These are phyloP conservation scores for Heliconius hermathena DNA, from an alignment of 1,140 invertebrate genomes.

Conservation along the genomic window DNA sequence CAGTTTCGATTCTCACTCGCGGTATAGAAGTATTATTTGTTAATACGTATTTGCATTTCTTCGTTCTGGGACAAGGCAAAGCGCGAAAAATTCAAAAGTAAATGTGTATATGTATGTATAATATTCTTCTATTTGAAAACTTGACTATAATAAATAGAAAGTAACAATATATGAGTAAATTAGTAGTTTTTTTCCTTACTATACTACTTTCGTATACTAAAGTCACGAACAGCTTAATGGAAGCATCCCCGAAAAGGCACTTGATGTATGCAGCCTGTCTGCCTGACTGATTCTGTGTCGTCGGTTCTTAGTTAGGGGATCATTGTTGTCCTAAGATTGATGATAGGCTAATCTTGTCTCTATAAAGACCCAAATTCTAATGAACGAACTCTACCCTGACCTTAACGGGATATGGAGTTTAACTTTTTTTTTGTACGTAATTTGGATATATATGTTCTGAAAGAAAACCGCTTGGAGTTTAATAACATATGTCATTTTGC, in stretches of 20 bases:
- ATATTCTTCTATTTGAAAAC: background rate
- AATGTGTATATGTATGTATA: no score
- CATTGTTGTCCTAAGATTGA: conserved; percentile 70
- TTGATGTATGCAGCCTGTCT: conserved; percentile 52
- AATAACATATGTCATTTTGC: no score
- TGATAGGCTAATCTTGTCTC: conserved; percentile 60
- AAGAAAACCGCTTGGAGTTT: background rate
- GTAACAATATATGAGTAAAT: background rate
- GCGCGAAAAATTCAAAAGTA: no score
- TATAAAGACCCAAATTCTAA: conserved; percentile 55
- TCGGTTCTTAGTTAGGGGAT: conserved; percentile 66
- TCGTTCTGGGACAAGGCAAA: no score
- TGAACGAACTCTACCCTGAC: conserved; percentile 45
- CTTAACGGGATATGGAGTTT: background rate
- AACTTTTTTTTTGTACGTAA: background rate
- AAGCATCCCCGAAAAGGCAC: conserved; percentile 37
- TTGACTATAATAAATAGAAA: background rate
- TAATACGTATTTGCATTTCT: no score
- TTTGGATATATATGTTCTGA: background rate
- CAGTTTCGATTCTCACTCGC: no score
- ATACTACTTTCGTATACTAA: conserved; percentile 3
- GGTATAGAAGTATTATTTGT: no score
- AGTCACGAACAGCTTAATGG: conserved; percentile 16
- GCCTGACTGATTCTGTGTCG: conserved; percentile 56
- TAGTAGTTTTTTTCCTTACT: background rate